Conservation (phyloP, 2,888 invertebrate genomes). For the Drosophila macrothrix region DNA sequence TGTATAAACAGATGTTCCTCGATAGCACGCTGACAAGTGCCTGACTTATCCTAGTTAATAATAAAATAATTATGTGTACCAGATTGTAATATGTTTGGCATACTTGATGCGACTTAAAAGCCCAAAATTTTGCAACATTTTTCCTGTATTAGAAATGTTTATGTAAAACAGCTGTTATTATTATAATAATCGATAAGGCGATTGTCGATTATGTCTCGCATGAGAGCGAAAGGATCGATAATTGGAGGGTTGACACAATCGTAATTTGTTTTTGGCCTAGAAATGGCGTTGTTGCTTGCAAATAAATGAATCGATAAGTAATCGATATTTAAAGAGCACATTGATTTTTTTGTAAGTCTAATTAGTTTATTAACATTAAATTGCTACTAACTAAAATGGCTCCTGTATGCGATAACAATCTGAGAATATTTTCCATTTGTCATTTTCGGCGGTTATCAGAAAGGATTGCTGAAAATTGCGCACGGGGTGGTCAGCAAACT, state of each 20-base stretch:
- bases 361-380: not conserved
- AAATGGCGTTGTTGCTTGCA: not conserved
- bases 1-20: constrained; percentile 3
- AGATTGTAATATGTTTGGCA: not conserved
- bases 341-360: not conserved
- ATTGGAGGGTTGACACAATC: too few species aligned
- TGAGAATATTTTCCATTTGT: constrained; percentile 97
- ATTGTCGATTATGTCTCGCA: not conserved
- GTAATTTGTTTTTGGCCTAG: not conserved
- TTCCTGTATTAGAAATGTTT: not conserved
- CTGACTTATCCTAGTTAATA: not conserved
- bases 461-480: constrained; percentile 94
- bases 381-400: constrained; percentile 19
- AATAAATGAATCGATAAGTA: not conserved
- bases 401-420: constrained; percentile 94
- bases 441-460: constrained; percentile 93
- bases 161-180: constrained; percentile 37
- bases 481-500: constrained; percentile 87
- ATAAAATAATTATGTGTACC: not conserved
- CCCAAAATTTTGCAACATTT: constrained; percentile 52
- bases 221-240: not conserved
- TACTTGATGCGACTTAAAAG: constrained; percentile 29
- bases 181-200: not conserved
- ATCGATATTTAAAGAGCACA: not conserved
- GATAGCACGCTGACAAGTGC: constrained; percentile 1